phyloP scores from a whole-genome alignment of 92 coral and sea anemone species.

The Phenganax marumi region DNA sequence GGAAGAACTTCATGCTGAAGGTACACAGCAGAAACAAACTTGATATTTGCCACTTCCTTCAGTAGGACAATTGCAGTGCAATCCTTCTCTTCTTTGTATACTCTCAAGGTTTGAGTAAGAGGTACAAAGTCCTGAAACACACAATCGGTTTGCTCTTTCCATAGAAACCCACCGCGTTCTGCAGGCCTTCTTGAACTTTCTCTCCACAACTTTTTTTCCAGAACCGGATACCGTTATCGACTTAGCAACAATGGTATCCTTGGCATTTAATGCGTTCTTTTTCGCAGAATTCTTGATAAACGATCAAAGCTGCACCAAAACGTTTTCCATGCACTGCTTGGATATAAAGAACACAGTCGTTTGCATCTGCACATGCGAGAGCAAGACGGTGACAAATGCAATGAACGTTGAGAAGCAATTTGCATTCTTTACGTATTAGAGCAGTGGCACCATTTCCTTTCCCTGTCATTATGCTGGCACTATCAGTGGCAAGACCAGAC shows the following conservation, averaged over 20 bases:
- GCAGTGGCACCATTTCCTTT: slow-evolving; percentile 55
- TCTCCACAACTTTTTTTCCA: slow-evolving; percentile 47
- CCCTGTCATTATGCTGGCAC: slow-evolving; percentile 63
- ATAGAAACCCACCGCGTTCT: slow-evolving; percentile 63
- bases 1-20: slow-evolving; percentile 43
- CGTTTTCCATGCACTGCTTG: no score
- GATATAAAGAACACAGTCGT: no score
- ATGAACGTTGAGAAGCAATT: no score
- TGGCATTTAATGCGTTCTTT: no score
- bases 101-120: slow-evolving; percentile 62
- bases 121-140: slow-evolving; percentile 66
- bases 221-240: not conserved
- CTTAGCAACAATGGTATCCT: not conserved
- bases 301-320: no score
- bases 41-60: slow-evolving; percentile 45
- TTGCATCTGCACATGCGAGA: no score
- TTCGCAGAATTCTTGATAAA: not conserved
- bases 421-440: no score
- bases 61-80: slow-evolving; percentile 58
- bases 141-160: slow-evolving; percentile 54
- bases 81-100: slow-evolving; percentile 59
- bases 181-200: slow-evolving; percentile 61
- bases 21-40: slow-evolving; percentile 64
- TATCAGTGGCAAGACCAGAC: slow-evolving; percentile 50
- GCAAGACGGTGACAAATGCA: no score